Evolutionary conservation across 64 coral and sea anemone species (phyloP), one percentile per base, ranked within the genome.

Genomic region (Dendrophyllia cribrosa): DNA sequence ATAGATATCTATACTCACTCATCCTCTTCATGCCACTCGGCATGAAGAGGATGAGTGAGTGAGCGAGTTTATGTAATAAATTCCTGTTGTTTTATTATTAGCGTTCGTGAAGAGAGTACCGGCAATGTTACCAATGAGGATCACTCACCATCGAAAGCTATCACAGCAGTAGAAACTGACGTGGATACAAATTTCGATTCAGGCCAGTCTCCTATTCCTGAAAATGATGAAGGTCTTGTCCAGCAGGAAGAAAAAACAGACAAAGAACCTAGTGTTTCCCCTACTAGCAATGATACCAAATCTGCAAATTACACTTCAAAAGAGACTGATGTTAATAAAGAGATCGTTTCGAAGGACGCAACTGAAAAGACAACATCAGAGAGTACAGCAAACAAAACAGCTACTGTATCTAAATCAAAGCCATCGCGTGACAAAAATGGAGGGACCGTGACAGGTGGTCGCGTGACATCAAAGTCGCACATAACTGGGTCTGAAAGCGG

Each of bases 371-470:
- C 44, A 63, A 17, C 43, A 49, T 48, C 79, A 17, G 77, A 45
- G 51, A 19, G 13, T 20, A 25, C 77, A 48, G 65, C 43, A 1
- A 83, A 47, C 59, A 83, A 83, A 43, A 15, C 34, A 1, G 15
- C 60, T 43, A 21, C 72, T n/a, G 10, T 70, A 20, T 73, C 89
- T 2, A 91, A 91, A 72, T 24, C 15, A 17, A 91, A 91, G 58
- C 4, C 75, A 72, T 51, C 76, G 12, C 89, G 89, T 58, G 89
- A 91, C 49, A 91, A 83, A 49, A 70, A 83, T 65, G 43, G 59
- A 48, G 60, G 79, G 0, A 20, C 8, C 34, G 63, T 73, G 47
- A 8, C 92, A 55, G n/a, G 55, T 25, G 70, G 80, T 53, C 70
- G 80, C 8, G 90, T 56, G 71, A 23, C 63, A n/a, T 72, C 58